phyloP scores from a whole-genome alignment of 1,140 invertebrate species.

The Battus philenor region DNA sequence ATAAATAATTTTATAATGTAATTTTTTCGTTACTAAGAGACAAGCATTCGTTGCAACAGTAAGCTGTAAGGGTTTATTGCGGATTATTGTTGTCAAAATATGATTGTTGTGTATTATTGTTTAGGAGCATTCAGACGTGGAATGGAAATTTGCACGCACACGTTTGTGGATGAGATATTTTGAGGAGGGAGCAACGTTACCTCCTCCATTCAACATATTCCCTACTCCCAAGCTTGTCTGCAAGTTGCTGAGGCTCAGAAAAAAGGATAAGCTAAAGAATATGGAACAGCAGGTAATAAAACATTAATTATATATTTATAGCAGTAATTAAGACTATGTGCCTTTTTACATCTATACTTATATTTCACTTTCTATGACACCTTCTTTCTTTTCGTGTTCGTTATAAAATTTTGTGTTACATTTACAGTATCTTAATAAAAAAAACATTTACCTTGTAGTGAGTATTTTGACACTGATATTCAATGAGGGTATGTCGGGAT shows the following conservation, averaged over 20 bases:
- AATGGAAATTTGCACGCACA: constrained; percentile 95
- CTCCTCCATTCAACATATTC: constrained; percentile 91
- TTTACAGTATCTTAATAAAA: no score
- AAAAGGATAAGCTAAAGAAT: constrained; percentile 82
- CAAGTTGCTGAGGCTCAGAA: constrained; percentile 79
- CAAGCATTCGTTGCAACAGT: no score
- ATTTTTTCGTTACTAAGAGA: no score
- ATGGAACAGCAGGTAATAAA: constrained; percentile 78
- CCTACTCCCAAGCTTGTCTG: constrained; percentile 84
- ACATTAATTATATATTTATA: background rate
- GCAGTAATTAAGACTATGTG: background rate
- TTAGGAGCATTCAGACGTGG: constrained; percentile 89
- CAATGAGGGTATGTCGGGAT: no score
- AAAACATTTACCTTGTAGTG: no score
- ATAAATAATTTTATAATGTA: no score
- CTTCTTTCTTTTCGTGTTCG: background rate
- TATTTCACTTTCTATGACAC: background rate
- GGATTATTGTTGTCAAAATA: no score
- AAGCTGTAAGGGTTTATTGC: no score
- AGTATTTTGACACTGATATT: no score
- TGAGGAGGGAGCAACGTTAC: constrained; percentile 88
- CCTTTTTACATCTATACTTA: no score
- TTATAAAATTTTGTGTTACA: no score
- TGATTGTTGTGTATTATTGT: constrained; percentile 4
- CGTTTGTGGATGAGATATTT: constrained; percentile 95